Base-by-base conservation (phyloP, 2,113 vertebrate genomes). In the Archilochus colubris region DNA sequence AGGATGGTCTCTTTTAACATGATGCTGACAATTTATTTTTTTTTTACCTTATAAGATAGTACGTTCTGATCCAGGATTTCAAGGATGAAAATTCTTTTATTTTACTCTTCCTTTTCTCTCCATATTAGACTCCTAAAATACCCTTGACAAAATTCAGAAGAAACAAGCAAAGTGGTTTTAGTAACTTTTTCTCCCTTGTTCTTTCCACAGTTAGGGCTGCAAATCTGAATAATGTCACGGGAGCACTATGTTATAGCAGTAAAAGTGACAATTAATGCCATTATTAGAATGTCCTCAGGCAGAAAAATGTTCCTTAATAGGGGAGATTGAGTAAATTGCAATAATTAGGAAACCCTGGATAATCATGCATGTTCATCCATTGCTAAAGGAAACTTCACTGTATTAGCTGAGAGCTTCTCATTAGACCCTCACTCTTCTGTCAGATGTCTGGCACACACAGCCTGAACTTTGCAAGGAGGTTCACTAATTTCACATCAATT, bases 201-300 rank as follows among this genome's bases (percentile, higher is more conserved):
- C 72, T 93, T 61, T 59, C 53, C 44, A 78, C 51, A 83, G 25
- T 73, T 57, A 75, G 11, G 58, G 28, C 68, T 86, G 33, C 62
- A 89, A 87, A 91, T 79, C 75, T 69, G 61, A 91, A 59, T 28
- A 74, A 74, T 78, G 79, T 92, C 73, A 92, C 5, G 20, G 66
- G 36, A 95, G 18, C 44, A 80, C 13, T 78, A 59, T 90, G 69
- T 82, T 69, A 53, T 78, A 89, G 55, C 66, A 24, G 22, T 70
- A 76, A 88, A 92, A 92, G 62, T 90, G 73, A 86, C 70, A 89
- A 73, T 72, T 88, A 94, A 76, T 93, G 86, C 59, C 36, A 30
- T 27, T 3, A 86, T 81, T 91, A 93, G 48, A 75, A 87, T 78
- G 63, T 80, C 79, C 68, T 9, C 30, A 72, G 86, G 87, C 69